phyloP scores from a whole-genome alignment of 2,888 invertebrate species.

The Plagiodera versicolora region DNA sequence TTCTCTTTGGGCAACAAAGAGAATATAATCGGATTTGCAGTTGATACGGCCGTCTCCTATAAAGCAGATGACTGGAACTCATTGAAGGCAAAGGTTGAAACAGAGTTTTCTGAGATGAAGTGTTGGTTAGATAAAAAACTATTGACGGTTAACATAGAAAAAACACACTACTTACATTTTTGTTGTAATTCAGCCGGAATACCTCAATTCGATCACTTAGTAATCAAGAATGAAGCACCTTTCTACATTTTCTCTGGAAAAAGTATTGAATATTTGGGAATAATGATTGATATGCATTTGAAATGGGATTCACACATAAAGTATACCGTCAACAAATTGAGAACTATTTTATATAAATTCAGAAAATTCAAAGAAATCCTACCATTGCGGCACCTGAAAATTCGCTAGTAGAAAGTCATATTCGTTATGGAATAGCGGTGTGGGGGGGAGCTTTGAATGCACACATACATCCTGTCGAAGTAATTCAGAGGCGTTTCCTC shows the following conservation, averaged over 20 bases:
- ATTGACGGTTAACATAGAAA: neutral
- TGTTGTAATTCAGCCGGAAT: neutral
- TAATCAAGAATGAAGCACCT: neutral
- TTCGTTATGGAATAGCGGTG: neutral
- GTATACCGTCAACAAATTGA: neutral
- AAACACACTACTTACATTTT: neutral
- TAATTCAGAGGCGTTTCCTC: neutral
- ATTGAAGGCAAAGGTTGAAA: neutral
- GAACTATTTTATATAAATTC: neutral
- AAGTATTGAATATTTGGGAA: neutral
- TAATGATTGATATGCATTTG: neutral
- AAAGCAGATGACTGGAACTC: constrained; percentile 4
- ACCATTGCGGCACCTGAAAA: neutral
- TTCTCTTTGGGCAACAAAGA: no score
- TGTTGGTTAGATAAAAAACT: neutral
- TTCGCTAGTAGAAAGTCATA: constrained; percentile 2
- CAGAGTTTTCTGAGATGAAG: neutral
- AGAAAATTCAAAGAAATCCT: neutral
- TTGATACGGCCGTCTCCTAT: neutral
- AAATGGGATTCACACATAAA: neutral
- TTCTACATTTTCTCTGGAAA: neutral
- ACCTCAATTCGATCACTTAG: neutral
- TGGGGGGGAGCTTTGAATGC: constrained; percentile 3
- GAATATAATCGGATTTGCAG: neutral
- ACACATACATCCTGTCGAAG: neutral